Conservation (phyloP, 2,113 vertebrate genomes). For the Falcunculus frontatus region DNA sequence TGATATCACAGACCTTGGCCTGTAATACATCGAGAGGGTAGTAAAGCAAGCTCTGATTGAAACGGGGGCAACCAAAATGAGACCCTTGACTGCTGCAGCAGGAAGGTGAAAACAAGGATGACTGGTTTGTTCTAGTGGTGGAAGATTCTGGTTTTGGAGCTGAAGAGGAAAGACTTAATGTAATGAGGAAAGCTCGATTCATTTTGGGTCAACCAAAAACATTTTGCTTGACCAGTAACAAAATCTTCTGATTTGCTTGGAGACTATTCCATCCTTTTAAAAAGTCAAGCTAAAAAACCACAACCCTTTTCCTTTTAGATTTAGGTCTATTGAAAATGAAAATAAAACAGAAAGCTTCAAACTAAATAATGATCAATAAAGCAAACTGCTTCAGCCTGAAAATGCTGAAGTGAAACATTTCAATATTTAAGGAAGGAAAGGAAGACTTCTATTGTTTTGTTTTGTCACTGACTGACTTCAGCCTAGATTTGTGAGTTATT, state of each 20-base stretch:
- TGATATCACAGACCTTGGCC: not conserved
- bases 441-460: not conserved
- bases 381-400: not conserved
- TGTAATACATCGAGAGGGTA: not conserved
- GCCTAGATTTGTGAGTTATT: not conserved
- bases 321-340: not conserved
- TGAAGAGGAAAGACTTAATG: not conserved
- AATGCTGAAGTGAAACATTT: not conserved
- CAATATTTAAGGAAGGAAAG: not conserved
- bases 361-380: not conserved
- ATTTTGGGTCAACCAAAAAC: not conserved
- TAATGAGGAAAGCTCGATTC: not conserved
- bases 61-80: not conserved
- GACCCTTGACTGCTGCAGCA: not conserved
- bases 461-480: not conserved
- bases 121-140: not conserved
- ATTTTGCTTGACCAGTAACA: not conserved
- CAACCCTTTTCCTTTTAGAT: not conserved
- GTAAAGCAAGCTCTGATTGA: not conserved
- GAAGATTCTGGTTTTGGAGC: not conserved
- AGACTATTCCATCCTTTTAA: not conserved
- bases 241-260: not conserved
- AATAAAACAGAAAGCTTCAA: not conserved
- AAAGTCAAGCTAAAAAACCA: not conserved
- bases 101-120: not conserved